phyloP scores from a whole-genome alignment of 2,797 vertebrate genomes.

The Characodon lateralis region DNA sequence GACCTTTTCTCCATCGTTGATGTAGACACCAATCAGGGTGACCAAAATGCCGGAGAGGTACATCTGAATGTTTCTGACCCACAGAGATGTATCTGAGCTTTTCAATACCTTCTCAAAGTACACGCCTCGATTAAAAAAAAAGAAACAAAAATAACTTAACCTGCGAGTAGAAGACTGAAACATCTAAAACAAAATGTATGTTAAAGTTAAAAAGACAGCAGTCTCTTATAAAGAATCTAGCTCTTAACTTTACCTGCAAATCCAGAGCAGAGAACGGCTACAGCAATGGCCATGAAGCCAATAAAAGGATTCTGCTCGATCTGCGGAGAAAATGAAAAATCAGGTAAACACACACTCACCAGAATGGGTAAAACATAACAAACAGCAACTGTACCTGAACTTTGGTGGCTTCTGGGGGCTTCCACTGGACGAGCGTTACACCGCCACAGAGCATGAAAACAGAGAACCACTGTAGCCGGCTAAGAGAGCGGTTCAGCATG shows the following conservation, averaged over 20 bases:
- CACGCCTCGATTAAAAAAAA: slow-evolving; percentile 80
- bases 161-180: not conserved
- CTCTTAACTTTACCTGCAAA: slow-evolving; percentile 88
- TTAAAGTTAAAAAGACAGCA: not conserved
- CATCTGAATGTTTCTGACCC: slow-evolving; percentile 99
- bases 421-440: slow-evolving; percentile 94
- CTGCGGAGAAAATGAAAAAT: slow-evolving; percentile 66
- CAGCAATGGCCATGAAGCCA: slow-evolving; percentile 88
- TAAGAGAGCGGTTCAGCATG: slow-evolving; percentile 92
- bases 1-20: slow-evolving; percentile 86
- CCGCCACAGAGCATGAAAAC: slow-evolving; percentile 94
- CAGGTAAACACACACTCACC: not conserved
- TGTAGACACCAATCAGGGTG: slow-evolving; percentile 86
- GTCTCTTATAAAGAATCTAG: not conserved
- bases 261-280: slow-evolving; percentile 97
- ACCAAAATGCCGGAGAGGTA: slow-evolving; percentile 94
- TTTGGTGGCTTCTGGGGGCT: slow-evolving; percentile 88
- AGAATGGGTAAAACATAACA: not conserved
- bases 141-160: not conserved
- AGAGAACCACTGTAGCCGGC: slow-evolving; percentile 93
- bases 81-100: slow-evolving; percentile 96
- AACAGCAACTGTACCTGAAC: slow-evolving; percentile 83
- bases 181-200: not conserved
- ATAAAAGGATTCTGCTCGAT: slow-evolving; percentile 91
- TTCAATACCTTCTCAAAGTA: slow-evolving; percentile 99